These are phyloP conservation scores for Dysdera silvatica DNA, from an alignment of 1,140 invertebrate species.

Conservation along the genomic window DNA sequence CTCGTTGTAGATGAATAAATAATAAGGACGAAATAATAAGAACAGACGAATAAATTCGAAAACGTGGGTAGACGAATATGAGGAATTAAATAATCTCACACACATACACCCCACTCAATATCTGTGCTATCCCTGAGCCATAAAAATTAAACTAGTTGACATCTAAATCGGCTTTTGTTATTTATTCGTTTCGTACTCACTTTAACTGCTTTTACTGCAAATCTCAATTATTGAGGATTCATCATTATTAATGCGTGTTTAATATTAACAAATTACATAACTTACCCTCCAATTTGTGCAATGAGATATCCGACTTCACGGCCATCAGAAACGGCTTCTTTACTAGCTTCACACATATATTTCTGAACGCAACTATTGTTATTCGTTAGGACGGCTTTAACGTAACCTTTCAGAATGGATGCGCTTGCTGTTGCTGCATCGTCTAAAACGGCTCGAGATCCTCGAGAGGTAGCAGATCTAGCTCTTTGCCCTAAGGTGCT, in stretches of 20 bases:
- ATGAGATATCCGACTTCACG: constrained; percentile 71
- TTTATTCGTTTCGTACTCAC: too few species aligned
- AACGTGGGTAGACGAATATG: too few species aligned
- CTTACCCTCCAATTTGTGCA: constrained; percentile 88
- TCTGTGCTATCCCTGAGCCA: too few species aligned
- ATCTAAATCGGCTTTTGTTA: too few species aligned
- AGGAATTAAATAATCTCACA: too few species aligned
- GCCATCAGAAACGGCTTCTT: constrained; percentile 72
- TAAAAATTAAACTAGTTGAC: neutral
- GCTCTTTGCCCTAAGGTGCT: constrained; percentile 34
- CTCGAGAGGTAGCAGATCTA: constrained; percentile 24
- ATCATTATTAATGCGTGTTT: too few species aligned
- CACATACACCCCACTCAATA: too few species aligned
- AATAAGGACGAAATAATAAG: too few species aligned
- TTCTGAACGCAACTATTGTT: constrained; percentile 71
- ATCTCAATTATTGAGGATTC: neutral
- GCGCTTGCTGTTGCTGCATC: constrained; percentile 36
- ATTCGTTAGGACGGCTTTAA: constrained; percentile 67
- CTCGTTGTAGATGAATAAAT: too few species aligned
- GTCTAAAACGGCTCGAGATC: constrained; percentile 28
- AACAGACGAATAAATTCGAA: too few species aligned
- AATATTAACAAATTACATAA: constrained; percentile 35
- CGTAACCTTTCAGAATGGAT: constrained; percentile 57
- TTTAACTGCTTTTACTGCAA: too few species aligned
- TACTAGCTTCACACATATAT: constrained; percentile 78